phyloP scores from a whole-genome alignment of 64 coral and sea anemone species.

The Montipora efflorescens region DNA sequence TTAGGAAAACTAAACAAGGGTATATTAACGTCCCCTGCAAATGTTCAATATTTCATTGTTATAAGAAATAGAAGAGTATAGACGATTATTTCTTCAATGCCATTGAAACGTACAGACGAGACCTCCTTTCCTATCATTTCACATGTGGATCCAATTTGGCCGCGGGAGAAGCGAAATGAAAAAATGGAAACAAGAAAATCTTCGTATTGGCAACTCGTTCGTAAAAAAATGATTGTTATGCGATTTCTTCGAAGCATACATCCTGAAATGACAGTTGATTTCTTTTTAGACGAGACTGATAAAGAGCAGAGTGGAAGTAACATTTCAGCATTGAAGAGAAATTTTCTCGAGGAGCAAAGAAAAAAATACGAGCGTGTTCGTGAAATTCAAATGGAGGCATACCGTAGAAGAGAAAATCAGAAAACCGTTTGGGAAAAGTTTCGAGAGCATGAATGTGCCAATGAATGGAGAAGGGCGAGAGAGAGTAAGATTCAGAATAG shows the following conservation, averaged over 20 bases:
- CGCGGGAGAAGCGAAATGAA: not conserved
- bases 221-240: conserved; percentile 24
- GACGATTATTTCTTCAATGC: not conserved
- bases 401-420: not conserved
- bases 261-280: not conserved
- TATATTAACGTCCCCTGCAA: conserved; percentile 13
- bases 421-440: not conserved
- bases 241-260: conserved; percentile 23
- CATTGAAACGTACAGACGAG: not conserved
- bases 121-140: conserved; percentile 7
- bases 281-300: not conserved
- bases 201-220: not conserved
- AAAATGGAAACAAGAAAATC: not conserved
- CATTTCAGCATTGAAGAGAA: not conserved
- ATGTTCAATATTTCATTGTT: too few species aligned
- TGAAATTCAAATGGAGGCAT: conserved; percentile 33
- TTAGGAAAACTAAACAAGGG: conserved; percentile 8
- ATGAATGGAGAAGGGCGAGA: not conserved
- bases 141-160: conserved; percentile 31
- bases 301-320: not conserved
- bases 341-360: conserved; percentile 4
- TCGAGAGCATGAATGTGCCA: not conserved
- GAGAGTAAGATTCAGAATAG: too few species aligned
- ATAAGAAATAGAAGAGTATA: not conserved
- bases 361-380: not conserved